These are phyloP conservation scores for Lytechinus variegatus DNA, from an alignment of 35 echinoderm and acorn worm species.

Conservation along the genomic window DNA sequence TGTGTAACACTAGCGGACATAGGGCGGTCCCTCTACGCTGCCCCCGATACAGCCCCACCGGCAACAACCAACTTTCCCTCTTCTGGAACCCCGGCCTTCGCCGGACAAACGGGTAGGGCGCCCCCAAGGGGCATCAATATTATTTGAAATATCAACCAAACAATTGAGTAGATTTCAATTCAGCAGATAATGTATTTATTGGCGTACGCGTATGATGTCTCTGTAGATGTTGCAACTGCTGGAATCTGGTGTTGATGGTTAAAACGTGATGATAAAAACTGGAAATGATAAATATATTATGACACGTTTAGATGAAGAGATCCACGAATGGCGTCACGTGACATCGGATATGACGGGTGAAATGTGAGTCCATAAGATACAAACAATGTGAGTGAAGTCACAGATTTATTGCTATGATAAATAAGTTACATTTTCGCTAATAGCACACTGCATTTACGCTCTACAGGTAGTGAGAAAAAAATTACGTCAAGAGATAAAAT, in stretches of 20 bases:
- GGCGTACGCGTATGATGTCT: neutral
- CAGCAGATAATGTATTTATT: neutral
- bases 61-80: neutral
- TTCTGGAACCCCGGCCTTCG: neutral
- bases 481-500: no score
- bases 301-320: neutral
- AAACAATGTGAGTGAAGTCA: no score
- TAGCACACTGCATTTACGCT: no score
- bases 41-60: neutral
- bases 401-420: no score
- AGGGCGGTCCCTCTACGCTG: slow-evolving; percentile 15
- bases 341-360: no score
- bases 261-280: neutral
- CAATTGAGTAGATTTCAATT: neutral
- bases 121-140: slow-evolving; percentile 38
- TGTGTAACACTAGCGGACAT: slow-evolving; percentile 43
- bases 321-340: neutral
- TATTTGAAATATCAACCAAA: neutral
- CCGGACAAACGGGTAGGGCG: slow-evolving; percentile 28
- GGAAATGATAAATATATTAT: neutral
- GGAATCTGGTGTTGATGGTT: neutral
- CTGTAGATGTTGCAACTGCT: neutral
- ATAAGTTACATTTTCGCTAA: no score
- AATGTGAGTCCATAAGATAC: no score
- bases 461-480: no score